A percentile compares a stretch with the other conserved stretches of the same genome.
These are phyloP conservation scores for Loxodonta africana DNA, from an alignment of 2,113 vertebrate genomes.

Conservation along the genomic window DNA sequence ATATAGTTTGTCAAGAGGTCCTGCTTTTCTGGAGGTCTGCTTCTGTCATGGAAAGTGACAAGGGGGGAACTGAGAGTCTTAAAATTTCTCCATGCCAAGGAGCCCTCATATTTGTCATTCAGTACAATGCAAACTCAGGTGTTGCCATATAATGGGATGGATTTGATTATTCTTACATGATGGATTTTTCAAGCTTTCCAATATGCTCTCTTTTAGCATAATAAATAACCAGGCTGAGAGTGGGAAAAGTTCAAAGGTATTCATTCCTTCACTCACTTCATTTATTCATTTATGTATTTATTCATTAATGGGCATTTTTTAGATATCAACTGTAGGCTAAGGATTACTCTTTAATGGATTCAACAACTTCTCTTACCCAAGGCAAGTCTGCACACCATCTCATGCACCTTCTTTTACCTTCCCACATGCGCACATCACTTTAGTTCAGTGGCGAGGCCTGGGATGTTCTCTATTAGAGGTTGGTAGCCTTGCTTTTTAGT, in stretches of 20 bases:
- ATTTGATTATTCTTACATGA: neutral
- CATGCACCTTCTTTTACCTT: neutral
- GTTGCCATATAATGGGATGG: neutral
- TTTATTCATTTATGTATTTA: neutral
- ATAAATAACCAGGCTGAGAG: neutral
- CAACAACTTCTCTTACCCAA: neutral
- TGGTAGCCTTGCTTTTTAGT: accelerated
- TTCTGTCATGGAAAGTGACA: neutral
- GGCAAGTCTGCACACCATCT: neutral
- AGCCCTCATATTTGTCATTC: neutral
- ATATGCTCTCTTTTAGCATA: neutral
- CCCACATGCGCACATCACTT: neutral
- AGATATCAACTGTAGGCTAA: neutral
- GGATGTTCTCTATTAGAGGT: neutral
- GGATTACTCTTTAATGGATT: neutral
- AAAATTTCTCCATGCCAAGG: neutral
- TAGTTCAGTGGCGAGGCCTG: neutral
- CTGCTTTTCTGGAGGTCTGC: neutral
- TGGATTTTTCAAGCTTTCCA: neutral
- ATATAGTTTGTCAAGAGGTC: neutral
- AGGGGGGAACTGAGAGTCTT: neutral
- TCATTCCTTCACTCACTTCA: neutral
- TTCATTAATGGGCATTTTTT: neutral
- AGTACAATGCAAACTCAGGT: neutral
- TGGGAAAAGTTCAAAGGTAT: neutral